Evolutionary conservation across 2,888 invertebrate species (phyloP).

Genomic region (Sinodicranocentrus sp.): DNA sequence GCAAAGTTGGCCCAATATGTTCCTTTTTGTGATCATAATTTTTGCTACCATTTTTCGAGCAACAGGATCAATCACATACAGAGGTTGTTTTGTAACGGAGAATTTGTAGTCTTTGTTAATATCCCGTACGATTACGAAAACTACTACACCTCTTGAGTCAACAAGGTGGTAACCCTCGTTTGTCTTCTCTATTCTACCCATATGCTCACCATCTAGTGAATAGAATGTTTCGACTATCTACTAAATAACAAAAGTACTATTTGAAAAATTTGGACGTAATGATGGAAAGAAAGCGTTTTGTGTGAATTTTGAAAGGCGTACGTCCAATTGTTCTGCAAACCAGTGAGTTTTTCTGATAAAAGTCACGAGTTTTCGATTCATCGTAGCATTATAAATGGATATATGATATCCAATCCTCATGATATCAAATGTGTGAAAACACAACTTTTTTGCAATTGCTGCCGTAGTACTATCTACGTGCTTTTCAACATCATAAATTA

Average conservation of each 20-base stretch:
- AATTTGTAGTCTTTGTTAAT: neutral
- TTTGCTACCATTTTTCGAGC: constrained; percentile 30
- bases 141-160: constrained; percentile 2
- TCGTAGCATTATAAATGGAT: neutral
- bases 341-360: constrained; percentile 30
- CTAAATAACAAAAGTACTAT: constrained; percentile 3
- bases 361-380: constrained; percentile 29
- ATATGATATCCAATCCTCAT: constrained; percentile 24
- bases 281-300: too few relatives aligned
- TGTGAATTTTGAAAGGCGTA: neutral
- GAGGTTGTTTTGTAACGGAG: neutral
- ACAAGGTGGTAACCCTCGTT: constrained; percentile 15
- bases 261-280: neutral
- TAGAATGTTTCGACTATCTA: constrained; percentile 60
- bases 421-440: neutral
- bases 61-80: constrained; percentile 3
- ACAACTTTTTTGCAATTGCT: neutral
- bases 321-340: constrained; percentile 47
- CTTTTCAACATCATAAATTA: constrained; percentile 20
- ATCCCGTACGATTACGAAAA: constrained; percentile 9
- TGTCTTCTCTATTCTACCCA: constrained; percentile 53
- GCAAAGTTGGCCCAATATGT: neutral
- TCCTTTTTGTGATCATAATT: constrained; percentile 12
- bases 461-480: neutral
- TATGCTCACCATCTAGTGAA: constrained; percentile 33